Evolutionary conservation across 2,888 invertebrate species (phyloP).

Genomic region (Melikaiella ostensackeni): DNA sequence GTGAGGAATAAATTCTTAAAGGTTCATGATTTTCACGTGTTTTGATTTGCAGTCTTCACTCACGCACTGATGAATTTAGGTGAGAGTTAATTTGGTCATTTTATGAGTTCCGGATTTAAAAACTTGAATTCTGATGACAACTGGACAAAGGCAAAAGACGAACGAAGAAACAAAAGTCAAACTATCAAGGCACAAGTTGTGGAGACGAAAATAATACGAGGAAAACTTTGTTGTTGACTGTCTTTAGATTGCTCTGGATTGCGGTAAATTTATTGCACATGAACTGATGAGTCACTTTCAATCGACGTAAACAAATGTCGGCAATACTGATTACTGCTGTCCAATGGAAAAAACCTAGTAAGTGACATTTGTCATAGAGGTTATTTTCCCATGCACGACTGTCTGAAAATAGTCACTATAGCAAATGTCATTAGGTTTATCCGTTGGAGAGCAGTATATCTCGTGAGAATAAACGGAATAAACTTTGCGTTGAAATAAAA

Average conservation of each 20-base stretch:
- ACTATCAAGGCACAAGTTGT: not conserved
- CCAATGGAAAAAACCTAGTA: too few relatives aligned
- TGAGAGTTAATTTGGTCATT: not conserved
- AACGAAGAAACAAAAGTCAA: conserved; percentile 24
- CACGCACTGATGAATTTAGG: not conserved
- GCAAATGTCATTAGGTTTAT: too few relatives aligned
- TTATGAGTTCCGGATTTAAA: not conserved
- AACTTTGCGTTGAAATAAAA: not conserved
- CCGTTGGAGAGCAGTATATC: too few relatives aligned
- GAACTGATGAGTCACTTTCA: not conserved
- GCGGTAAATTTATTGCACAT: not conserved
- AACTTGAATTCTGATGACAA: not conserved
- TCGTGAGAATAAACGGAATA: too few relatives aligned
- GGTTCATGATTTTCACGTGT: not conserved
- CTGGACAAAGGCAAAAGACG: not conserved
- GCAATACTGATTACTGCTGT: too few relatives aligned
- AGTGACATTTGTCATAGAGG: too few relatives aligned
- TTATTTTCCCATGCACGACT: too few relatives aligned
- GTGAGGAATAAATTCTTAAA: not conserved
- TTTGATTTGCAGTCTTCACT: not conserved
- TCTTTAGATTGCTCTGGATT: not conserved
- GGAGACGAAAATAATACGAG: not conserved
- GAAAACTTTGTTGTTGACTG: not conserved
- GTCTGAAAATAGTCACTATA: too few relatives aligned
- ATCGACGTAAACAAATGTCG: not conserved